Conservation (phyloP, 1,140 invertebrate genomes). For the Bursaphelenchus mucronatus region DNA sequence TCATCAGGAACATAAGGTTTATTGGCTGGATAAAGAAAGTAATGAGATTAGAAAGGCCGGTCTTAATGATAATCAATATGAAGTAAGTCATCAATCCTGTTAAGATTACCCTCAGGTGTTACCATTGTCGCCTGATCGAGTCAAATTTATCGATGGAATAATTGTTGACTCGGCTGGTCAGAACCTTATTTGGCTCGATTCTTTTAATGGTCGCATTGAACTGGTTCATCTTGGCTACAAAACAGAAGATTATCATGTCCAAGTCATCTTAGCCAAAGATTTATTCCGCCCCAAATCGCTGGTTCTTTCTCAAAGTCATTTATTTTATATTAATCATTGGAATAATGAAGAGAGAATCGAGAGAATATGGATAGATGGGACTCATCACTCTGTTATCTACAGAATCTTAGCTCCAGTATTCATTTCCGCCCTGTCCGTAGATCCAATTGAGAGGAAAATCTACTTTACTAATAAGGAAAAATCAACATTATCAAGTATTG, state of each 20-base stretch:
- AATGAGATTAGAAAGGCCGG: conserved; percentile 5
- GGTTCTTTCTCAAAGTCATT: conserved; percentile 19
- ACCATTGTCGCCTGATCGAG: neutral
- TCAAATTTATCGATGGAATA: neutral
- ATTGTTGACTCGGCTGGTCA: conserved; percentile 18
- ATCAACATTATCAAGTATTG: neutral
- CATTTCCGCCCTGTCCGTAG: conserved; percentile 4
- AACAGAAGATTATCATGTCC: neutral
- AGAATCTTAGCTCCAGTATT: neutral
- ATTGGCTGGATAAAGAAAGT: conserved; percentile 31
- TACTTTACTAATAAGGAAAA: conserved; percentile 23
- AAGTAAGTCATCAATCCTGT: conserved; percentile 3
- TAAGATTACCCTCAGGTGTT: conserved; percentile 6
- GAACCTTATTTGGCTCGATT: conserved; percentile 28
- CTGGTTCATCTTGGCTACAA: neutral
- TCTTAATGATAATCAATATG: conserved; percentile 22
- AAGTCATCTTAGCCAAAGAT: neutral
- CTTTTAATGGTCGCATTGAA: conserved; percentile 26
- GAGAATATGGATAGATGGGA: conserved; percentile 27
- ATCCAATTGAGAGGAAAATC: conserved; percentile 13
- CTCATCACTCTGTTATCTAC: conserved; percentile 4
- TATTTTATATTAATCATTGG: conserved; percentile 27
- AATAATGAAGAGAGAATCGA: conserved; percentile 29
- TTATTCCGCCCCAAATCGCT: conserved; percentile 16
- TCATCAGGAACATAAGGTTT: conserved; percentile 15